Conservation (phyloP, 2,113 vertebrate species). For the Alces alces region DNA sequence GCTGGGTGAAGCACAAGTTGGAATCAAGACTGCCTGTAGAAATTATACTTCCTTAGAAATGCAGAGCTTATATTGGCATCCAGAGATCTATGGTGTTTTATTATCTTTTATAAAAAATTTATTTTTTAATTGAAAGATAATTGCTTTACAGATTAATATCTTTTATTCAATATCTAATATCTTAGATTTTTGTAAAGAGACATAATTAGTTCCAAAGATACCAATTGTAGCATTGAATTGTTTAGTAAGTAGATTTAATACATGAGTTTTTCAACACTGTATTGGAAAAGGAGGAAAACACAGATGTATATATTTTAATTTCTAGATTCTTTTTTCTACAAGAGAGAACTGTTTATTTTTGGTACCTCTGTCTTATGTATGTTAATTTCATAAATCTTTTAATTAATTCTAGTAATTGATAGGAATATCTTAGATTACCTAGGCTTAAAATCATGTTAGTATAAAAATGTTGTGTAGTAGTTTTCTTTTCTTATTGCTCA, state of each 20-base stretch:
- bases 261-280: neutral
- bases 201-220: neutral
- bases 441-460: neutral
- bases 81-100: neutral
- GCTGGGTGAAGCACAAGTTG: neutral
- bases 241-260: neutral
- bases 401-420: neutral
- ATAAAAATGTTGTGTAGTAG: neutral
- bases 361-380: neutral
- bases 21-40: neutral
- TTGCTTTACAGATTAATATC: neutral
- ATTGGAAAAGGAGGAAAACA: neutral
- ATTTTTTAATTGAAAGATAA: neutral
- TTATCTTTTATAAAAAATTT: neutral
- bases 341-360: neutral
- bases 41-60: neutral
- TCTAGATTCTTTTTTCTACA: neutral
- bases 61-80: neutral
- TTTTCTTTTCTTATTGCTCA: neutral
- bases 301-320: neutral
- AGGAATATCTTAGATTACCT: neutral
- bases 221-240: neutral
- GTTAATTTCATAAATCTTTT: neutral
- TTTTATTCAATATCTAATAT: neutral
- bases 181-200: neutral